Base-by-base conservation (phyloP, 2,888 invertebrate genomes). In the Lypha dubia region DNA sequence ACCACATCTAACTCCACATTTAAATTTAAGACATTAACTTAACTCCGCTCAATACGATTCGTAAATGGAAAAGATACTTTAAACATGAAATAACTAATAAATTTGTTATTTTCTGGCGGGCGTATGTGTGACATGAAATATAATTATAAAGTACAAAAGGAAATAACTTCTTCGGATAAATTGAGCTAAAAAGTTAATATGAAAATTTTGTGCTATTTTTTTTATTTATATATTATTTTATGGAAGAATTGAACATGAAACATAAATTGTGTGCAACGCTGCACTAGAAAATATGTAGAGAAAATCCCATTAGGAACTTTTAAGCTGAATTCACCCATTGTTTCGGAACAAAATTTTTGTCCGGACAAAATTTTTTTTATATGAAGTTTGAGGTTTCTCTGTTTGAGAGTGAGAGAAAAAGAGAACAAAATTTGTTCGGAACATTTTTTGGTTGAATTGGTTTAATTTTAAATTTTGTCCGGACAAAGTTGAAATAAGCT, bases 121-220 rank as follows among this genome's bases (percentile, higher is more conserved):
- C 76, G 84, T 84, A 71, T 76, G 79, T 83, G 84, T 84, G 84
- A 80, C 84, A 84, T 11, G 63, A 80, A 84, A 63, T 79, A 63
- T 80, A 80, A 84, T 80, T 80, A 73, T 46, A 67, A 68, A 58
- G 53, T 53, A 28, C n/a, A 84, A 80, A 80, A 84, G 84, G 84
- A 84, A 84, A 80, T 76, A 76, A 79, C 79, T 84, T 84, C 79
- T 80, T 79, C 84, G 84, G 71, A 80, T 84, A 71, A 74, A 79
- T 75, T 83, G 22, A 77, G 35, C 46, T 84, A 60, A 60, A 77
- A 73, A 44, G 11, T 53, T 65, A 63, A 17, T 28, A 5, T 28
- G 28, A 4, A 11, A 22, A 9, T 24, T 65, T 79, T 56, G 22
- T 24, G 49, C n/a, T 20, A 41, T 63, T 41, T 53, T 44, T 75